These are phyloP conservation scores for Macroglossus sobrinus DNA, from an alignment of 2,113 vertebrate genomes.

Conservation along the genomic window DNA sequence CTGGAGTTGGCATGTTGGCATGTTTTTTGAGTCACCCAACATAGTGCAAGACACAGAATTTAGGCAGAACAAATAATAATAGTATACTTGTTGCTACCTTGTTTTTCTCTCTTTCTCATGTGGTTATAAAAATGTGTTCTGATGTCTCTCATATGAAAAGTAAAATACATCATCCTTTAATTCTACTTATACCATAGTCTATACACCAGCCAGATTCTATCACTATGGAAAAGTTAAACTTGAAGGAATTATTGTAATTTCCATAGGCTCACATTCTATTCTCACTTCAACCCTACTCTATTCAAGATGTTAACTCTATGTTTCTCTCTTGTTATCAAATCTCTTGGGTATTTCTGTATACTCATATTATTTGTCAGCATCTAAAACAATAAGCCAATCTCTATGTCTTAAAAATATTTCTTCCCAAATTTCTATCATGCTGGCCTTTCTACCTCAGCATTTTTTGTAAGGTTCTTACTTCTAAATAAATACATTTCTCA, in stretches of 20 bases:
- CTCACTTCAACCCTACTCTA: background rate
- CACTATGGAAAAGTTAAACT: background rate
- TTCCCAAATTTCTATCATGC: background rate
- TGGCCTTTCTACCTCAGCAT: background rate
- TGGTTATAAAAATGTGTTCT: background rate
- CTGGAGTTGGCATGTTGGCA: background rate
- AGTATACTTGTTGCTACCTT: background rate
- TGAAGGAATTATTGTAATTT: background rate
- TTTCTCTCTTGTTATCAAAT: background rate
- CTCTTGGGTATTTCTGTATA: background rate
- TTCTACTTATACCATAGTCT: background rate
- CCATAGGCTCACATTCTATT: background rate
- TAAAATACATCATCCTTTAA: background rate
- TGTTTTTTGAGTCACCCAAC: background rate
- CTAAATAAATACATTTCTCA: background rate
- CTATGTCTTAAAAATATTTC: background rate
- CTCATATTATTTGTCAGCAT: background rate
- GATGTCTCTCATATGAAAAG: background rate
- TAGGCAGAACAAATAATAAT: background rate
- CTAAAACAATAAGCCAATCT: background rate
- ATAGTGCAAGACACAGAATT: background rate
- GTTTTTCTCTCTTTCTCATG: background rate
- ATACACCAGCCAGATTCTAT: background rate
- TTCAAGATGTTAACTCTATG: background rate
- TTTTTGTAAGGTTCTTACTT: background rate